phyloP scores from a whole-genome alignment of 1,140 invertebrate species.

The Neotoxoptera formosana region DNA sequence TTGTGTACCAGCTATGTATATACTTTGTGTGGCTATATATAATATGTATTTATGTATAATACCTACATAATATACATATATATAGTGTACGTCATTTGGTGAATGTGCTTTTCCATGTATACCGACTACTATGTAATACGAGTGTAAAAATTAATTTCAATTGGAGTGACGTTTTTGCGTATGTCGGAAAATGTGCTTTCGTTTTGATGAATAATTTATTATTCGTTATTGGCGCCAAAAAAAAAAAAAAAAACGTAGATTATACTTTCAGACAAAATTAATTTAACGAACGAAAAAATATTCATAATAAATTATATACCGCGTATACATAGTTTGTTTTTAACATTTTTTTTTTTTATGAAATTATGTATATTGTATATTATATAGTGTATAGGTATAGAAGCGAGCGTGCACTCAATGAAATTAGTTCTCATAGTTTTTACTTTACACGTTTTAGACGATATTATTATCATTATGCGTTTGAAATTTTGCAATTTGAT shows the following conservation, averaged over 20 bases:
- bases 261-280: constrained; percentile 22
- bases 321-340: constrained; percentile 23
- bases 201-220: constrained; percentile 37
- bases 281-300: constrained; percentile 25
- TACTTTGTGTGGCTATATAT: neutral
- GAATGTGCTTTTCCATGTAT: constrained; percentile 7
- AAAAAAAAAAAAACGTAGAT: neutral
- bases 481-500: neutral
- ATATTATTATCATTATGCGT: neutral
- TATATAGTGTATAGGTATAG: neutral
- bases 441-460: neutral
- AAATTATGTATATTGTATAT: neutral
- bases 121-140: neutral
- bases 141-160: constrained; percentile 37
- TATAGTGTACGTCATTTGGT: neutral
- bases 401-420: neutral
- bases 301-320: constrained; percentile 32
- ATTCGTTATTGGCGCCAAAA: constrained; percentile 15
- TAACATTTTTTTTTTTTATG: neutral
- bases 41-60: neutral
- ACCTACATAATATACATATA: too few relatives aligned
- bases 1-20: neutral
- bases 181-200: constrained; percentile 26
- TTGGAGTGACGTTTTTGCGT: constrained; percentile 14
- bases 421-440: constrained; percentile 3